Evolutionary conservation across 1,140 invertebrate species (phyloP), one percentile per base, ranked within the genome.

Genomic region (Drosophila nebulosa): DNA sequence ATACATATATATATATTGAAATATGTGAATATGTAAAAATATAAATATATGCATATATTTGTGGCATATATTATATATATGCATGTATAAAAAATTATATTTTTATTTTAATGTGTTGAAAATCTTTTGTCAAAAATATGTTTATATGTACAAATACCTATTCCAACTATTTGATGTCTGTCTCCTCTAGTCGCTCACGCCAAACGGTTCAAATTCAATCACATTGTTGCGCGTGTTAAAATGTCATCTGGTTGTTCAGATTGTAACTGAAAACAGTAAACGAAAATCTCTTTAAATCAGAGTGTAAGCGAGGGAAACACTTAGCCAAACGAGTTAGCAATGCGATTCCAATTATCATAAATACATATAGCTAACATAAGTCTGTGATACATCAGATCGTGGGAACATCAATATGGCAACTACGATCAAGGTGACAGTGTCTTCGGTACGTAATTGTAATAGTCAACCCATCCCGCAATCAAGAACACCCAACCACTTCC

Each of bases 101-200:
- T 18, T 53, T 32, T 51, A 56, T 57, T 66, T 83, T 66, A 75
- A 66, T 74, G 51, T 46, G 64, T 61, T 77, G 64, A 61, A 60
- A 69, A 63, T 71, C 39, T 70, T 70, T 61, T 67, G 74, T 70
- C 63, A 73, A 58, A 79, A 67, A 59, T 58, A 71, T 68, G 30
- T 46, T 46, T 46, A 46, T 64, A 32, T 32, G 10, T 32, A 18
- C 27, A 36, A 24, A 42, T 61, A 61, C 22, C 24, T 30, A 46
- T 39, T 69, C 26, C 58, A 72, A 46, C 46, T 69, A 26, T 71
- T 71, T 61, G 52, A 67, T 69, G 53, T 69, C 65, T 84, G 69
- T 71, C 53, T 78, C 18, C 53, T 60, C 51, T 57, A 78, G 81
- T 72, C 66, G 74, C 62, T 74, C 74, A 58, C 59, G 46, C 51